These are phyloP conservation scores for Drosophila biarmipes DNA, from an alignment of 1,140 invertebrate genomes.

Conservation along the genomic window DNA sequence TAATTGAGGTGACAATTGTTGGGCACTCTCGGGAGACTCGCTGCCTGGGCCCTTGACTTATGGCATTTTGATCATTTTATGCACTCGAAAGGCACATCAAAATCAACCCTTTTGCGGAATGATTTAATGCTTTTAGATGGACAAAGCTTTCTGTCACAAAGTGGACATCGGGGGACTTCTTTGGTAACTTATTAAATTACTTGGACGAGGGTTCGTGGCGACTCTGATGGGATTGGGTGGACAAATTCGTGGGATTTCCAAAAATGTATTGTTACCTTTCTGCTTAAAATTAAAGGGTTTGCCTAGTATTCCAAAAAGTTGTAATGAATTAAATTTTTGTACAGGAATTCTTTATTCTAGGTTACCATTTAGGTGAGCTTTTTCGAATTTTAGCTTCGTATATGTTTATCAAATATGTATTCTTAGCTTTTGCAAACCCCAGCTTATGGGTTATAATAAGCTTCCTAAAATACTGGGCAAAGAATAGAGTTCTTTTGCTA, in stretches of 20 bases:
- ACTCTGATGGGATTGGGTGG: background rate
- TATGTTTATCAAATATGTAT: too few relatives aligned
- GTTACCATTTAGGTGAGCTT: too few relatives aligned
- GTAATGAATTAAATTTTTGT: too few relatives aligned
- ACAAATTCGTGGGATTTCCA: conserved; percentile 5
- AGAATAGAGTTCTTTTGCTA: too few relatives aligned
- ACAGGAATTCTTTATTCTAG: too few relatives aligned
- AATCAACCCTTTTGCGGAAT: conserved; percentile 40
- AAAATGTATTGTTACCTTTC: conserved; percentile 1
- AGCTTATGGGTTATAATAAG: too few relatives aligned
- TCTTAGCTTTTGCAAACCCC: too few relatives aligned
- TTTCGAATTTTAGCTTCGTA: too few relatives aligned
- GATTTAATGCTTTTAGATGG: conserved; percentile 61
- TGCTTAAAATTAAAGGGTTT: too few relatives aligned
- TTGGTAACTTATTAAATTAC: conserved; percentile 1
- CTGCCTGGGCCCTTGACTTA: conserved; percentile 48
- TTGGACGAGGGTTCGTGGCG: conserved; percentile 5
- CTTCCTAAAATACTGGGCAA: too few relatives aligned
- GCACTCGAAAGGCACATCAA: conserved; percentile 33
- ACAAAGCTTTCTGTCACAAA: conserved; percentile 5
- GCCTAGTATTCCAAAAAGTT: background rate
- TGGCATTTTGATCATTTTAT: conserved; percentile 79
- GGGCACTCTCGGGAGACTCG: conserved; percentile 41
- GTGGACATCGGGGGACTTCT: background rate
- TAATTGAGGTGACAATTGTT: conserved; percentile 80